Conservation (phyloP, 2,797 vertebrate species). For the Danio tinwini region DNA sequence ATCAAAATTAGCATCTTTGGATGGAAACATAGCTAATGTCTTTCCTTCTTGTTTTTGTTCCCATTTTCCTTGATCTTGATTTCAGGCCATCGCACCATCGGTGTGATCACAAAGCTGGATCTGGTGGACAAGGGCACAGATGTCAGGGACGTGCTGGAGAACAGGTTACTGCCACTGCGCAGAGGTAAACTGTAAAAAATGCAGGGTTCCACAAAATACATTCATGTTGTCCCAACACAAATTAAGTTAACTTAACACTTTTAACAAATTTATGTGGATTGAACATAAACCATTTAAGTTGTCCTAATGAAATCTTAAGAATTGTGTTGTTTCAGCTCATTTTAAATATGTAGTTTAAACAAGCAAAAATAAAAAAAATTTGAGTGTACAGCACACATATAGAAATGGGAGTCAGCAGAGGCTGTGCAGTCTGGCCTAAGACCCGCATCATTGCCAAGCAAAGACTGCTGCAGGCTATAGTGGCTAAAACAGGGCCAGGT, state of each 20-base stretch:
- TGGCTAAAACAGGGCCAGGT: constrained; percentile 73
- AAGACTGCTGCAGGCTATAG: constrained; percentile 37
- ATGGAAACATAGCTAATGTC: background rate
- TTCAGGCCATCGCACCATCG: constrained; percentile 90
- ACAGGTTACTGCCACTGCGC: constrained; percentile 89
- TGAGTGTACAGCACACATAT: constrained; percentile 62
- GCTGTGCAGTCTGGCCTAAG: constrained; percentile 26
- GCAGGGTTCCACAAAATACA: too few species aligned
- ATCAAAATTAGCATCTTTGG: too few species aligned
- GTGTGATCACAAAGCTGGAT: constrained; percentile 94
- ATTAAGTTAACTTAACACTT: too few species aligned
- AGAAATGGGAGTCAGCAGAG: constrained; percentile 23
- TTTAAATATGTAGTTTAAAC: too few species aligned
- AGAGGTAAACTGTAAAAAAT: too few species aligned
- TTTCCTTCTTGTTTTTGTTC: background rate
- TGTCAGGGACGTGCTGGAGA: constrained; percentile 88
- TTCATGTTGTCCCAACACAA: too few species aligned
- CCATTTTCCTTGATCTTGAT: background rate
- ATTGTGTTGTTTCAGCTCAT: too few species aligned
- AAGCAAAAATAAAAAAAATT: too few species aligned
- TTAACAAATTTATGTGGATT: too few species aligned
- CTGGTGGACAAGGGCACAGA: constrained; percentile 94
- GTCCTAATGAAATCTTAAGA: too few species aligned
- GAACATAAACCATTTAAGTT: too few species aligned
- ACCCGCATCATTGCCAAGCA: constrained; percentile 49